These are phyloP conservation scores for Thereuonema tuberculata DNA, from an alignment of 1,140 invertebrate genomes.

Conservation along the genomic window DNA sequence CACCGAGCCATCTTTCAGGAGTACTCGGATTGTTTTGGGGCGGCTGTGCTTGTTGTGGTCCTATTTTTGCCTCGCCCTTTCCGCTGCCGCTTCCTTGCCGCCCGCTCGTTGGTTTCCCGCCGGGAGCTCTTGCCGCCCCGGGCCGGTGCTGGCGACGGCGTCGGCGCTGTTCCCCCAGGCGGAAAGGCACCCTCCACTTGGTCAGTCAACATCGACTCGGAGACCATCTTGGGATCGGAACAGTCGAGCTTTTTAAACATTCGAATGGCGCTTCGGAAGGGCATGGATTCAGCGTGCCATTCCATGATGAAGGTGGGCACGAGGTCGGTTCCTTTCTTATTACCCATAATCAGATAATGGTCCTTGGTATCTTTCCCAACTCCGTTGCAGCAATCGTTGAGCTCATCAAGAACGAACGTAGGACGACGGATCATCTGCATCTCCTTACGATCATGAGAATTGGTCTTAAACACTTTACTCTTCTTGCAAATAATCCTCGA, in stretches of 20 bases:
- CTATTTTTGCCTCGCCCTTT: too few species aligned
- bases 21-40: too few species aligned
- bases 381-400: constrained; percentile 31
- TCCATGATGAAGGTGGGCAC: constrained; percentile 36
- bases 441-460: constrained; percentile 23
- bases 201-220: constrained; percentile 12
- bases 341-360: constrained; percentile 39
- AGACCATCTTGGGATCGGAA: constrained; percentile 32
- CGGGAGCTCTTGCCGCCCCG: too few species aligned
- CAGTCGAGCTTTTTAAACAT: constrained; percentile 35
- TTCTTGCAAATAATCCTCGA: constrained; percentile 9
- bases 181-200: background rate
- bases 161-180: too few species aligned
- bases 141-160: too few species aligned
- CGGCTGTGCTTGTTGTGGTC: too few species aligned
- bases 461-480: constrained; percentile 14
- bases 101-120: too few species aligned
- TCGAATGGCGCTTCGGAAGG: constrained; percentile 31
- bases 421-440: constrained; percentile 24
- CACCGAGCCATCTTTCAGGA: too few species aligned
- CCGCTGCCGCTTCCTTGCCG: too few species aligned
- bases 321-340: constrained; percentile 26
- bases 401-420: constrained; percentile 28
- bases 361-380: constrained; percentile 21
- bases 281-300: constrained; percentile 29